Base-by-base conservation (phyloP, 2,113 vertebrate genomes). In the Limanda limanda region DNA sequence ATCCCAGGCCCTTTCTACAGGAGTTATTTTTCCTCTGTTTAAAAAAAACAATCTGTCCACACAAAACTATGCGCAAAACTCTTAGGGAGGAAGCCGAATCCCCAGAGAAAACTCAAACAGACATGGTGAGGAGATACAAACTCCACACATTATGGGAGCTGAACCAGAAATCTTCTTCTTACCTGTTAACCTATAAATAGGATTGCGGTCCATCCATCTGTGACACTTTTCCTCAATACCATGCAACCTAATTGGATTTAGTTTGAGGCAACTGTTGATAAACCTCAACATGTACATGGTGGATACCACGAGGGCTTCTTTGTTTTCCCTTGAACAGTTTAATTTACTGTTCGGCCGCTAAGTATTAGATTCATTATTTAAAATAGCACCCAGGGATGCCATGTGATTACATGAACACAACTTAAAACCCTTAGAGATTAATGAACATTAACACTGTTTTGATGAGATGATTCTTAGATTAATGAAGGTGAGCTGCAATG, bases 401-500 rank as follows among this genome's bases (percentile, higher is more conserved):
- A 13, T 42, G 31, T 24, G n/a, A 67, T 63, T 57, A 59, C 57
- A 67, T 12, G 27, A 74, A 70, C 20, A 61, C 27, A 52, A 17
- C 56, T 20, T 21, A 35, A 67, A 69, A 61, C 76, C 68, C 78
- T 23, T 35, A 79, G 62, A 80, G 48, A 56, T 27, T 17, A 79
- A 27, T n/a, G 62, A 74, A 78, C 64, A 56, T 83, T 27, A 85
- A 57, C 64, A 17, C 54, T 61, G 61, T 64, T 67, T 60, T 86
- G 62, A 85, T 71, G 40, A 83, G 70, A 68, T 48, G 62, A 81
- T 68, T 74, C 56, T 40, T 12, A 48, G 63, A 76, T 82, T 88
- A 88, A 85, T 86, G 59, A 78, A 81, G 78, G 78, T 75, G 21
- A 83, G 65, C 54, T 52, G 18, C 25, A 37, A 82, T 74, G 20